These are phyloP conservation scores for Andrena dorsata DNA, from an alignment of 2,888 invertebrate genomes.

Conservation along the genomic window DNA sequence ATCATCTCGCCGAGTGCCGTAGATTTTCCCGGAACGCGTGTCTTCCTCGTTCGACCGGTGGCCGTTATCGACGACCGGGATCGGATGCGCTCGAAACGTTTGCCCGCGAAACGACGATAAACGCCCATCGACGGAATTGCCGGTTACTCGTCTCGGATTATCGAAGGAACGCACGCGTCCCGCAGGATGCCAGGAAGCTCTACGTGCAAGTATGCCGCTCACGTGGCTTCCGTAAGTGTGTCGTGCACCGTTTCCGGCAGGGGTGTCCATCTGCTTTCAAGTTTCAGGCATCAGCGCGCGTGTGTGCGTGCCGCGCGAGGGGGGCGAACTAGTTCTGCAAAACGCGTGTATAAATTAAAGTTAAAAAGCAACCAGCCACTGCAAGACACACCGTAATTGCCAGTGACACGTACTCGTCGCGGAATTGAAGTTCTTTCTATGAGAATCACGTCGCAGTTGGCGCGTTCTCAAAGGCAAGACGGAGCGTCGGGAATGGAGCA, in stretches of 20 bases:
- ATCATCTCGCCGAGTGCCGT: slow-evolving; percentile 19
- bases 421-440: background rate
- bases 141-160: slow-evolving; percentile 45
- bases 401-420: slow-evolving; percentile 26
- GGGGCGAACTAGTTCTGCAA: slow-evolving; percentile 24
- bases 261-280: slow-evolving; percentile 33
- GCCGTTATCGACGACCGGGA: slow-evolving; percentile 41
- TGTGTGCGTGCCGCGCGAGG: background rate
- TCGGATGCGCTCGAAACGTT: slow-evolving; percentile 14
- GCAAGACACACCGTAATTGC: background rate
- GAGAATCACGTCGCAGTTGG: slow-evolving; percentile 21
- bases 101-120: slow-evolving; percentile 30
- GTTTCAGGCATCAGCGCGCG: background rate
- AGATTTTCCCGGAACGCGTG: slow-evolving; percentile 42
- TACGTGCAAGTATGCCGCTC: slow-evolving; percentile 37
- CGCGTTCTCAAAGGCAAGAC: slow-evolving; percentile 1
- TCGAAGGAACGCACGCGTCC: slow-evolving; percentile 42
- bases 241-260: slow-evolving; percentile 46
- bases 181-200: slow-evolving; percentile 38
- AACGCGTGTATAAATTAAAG: slow-evolving; percentile 16
- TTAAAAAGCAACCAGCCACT: background rate
- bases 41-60: slow-evolving; percentile 37
- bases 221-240: slow-evolving; percentile 56
- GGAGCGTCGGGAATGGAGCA: slow-evolving; percentile 6
- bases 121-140: slow-evolving; percentile 22